These are phyloP conservation scores for Lithophane socia DNA, from an alignment of 2,888 invertebrate genomes.

Conservation along the genomic window DNA sequence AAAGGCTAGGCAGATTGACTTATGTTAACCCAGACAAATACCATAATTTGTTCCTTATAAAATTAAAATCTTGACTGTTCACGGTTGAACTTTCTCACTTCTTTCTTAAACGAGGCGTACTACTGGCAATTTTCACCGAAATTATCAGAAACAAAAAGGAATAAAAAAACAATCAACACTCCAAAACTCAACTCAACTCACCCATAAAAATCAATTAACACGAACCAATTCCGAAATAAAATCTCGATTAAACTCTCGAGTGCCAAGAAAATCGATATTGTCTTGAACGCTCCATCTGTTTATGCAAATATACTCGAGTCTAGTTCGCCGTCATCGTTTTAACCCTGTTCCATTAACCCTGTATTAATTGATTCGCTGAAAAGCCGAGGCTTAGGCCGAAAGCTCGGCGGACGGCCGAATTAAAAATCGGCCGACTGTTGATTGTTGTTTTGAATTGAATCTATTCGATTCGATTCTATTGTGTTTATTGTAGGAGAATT, in stretches of 20 bases:
- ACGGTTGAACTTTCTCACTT: not conserved
- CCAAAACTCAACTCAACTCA: conserved; percentile 20
- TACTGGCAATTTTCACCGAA: not conserved
- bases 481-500: conserved; percentile 43
- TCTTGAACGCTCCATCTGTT: conserved; percentile 63
- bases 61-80: not conserved
- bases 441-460: conserved; percentile 44
- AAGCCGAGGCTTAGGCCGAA: conserved; percentile 55
- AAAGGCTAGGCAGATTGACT: too few species aligned
- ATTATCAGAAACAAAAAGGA: conserved; percentile 5
- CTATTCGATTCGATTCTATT: conserved; percentile 31
- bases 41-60: not conserved
- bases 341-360: conserved; percentile 66
- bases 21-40: not conserved
- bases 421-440: conserved; percentile 53
- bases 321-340: conserved; percentile 58
- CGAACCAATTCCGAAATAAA: conserved; percentile 44
- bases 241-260: conserved; percentile 44
- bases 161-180: conserved; percentile 35
- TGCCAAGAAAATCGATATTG: conserved; percentile 46
- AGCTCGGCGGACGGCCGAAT: conserved; percentile 30
- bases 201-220: conserved; percentile 54
- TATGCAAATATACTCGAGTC: conserved; percentile 64
- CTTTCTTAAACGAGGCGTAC: not conserved
- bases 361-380: conserved; percentile 65